phyloP scores from a whole-genome alignment of 2,888 invertebrate genomes.

The Tetragnatha montana region DNA sequence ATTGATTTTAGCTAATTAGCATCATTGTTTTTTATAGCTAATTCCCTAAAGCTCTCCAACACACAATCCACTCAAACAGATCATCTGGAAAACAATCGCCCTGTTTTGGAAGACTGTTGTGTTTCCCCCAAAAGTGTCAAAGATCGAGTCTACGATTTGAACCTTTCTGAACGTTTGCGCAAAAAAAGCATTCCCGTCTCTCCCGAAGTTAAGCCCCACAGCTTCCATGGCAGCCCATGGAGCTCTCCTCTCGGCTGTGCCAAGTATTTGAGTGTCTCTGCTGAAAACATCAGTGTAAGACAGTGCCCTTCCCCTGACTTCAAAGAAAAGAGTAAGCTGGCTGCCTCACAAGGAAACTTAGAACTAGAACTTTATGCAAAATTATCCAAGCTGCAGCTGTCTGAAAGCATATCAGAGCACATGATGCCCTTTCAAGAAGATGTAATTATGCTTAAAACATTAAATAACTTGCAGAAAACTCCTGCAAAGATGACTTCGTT shows the following conservation, averaged over 20 bases:
- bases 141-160: conserved; percentile 78
- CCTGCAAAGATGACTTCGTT: conserved; percentile 76
- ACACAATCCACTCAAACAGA: conserved; percentile 59
- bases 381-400: conserved; percentile 35
- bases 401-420: conserved; percentile 45
- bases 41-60: conserved; percentile 16
- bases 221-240: conserved; percentile 78
- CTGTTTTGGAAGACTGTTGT: conserved; percentile 35
- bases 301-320: conserved; percentile 75
- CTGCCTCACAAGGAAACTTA: conserved; percentile 28
- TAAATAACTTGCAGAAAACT: conserved; percentile 72
- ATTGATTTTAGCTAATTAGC: no score
- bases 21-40: conserved; percentile 26
- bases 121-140: conserved; percentile 74
- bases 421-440: conserved; percentile 68
- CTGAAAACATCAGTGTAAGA: conserved; percentile 75
- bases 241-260: conserved; percentile 78
- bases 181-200: conserved; percentile 75
- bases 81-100: not conserved
- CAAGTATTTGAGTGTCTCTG: conserved; percentile 77
- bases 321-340: conserved; percentile 40
- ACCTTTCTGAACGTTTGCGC: conserved; percentile 76
- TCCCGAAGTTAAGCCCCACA: conserved; percentile 72
- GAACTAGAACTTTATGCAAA: conserved; percentile 55
- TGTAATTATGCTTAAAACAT: conserved; percentile 71